phyloP scores from a whole-genome alignment of 2,113 vertebrate species.

The Chlorodrepanis virens region DNA sequence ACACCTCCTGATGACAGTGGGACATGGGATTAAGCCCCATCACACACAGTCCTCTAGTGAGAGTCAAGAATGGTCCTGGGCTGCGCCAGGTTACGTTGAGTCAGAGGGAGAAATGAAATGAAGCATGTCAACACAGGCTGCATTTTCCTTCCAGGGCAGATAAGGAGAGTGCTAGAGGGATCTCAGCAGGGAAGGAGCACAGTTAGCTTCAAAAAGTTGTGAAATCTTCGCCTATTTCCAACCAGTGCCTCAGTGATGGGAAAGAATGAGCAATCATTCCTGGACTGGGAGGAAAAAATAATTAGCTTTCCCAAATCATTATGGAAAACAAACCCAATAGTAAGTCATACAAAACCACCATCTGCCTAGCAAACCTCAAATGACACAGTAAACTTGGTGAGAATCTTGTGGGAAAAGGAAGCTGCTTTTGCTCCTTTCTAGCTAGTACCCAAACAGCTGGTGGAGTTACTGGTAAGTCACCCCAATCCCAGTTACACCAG shows the following conservation, averaged over 20 bases:
- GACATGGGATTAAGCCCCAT: background rate
- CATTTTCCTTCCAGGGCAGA: background rate
- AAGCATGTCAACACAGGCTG: background rate
- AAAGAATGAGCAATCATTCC: constrained; percentile 33
- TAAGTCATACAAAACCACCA: background rate
- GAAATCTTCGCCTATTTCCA: background rate
- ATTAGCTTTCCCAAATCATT: background rate
- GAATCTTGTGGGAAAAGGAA: background rate
- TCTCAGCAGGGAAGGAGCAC: background rate
- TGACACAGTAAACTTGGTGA: background rate
- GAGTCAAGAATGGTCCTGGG: background rate
- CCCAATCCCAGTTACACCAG: rapidly evolving
- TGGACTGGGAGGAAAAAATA: background rate
- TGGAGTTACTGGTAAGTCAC: background rate
- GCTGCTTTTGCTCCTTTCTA: background rate
- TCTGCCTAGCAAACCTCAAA: background rate
- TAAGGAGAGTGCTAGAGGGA: background rate
- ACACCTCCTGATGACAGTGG: background rate
- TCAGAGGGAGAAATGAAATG: background rate
- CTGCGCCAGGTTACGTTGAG: background rate
- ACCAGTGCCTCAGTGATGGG: background rate
- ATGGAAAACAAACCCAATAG: background rate
- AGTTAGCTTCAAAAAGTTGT: background rate
- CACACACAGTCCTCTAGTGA: background rate
- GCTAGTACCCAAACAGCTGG: background rate